A percentile compares a stretch with the other conserved stretches of the same genome.
Evolutionary conservation across 2,797 vertebrate species (phyloP).

Genomic region (Sebastes alutus): DNA sequence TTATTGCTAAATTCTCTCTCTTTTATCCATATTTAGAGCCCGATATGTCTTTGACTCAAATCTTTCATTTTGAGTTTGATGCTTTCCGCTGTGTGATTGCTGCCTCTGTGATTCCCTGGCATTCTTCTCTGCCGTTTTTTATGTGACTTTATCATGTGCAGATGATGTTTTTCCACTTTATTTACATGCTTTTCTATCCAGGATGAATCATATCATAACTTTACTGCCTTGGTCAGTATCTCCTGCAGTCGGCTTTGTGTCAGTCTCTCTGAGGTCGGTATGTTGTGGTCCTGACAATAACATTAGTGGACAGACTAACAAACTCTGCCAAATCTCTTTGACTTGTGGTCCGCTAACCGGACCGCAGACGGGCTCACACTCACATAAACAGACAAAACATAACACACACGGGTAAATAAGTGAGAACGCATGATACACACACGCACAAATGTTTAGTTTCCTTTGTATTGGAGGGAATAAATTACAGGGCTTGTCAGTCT

Average conservation of each 20-base stretch:
- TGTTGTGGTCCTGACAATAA: conserved; percentile 68
- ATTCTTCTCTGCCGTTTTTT: not conserved
- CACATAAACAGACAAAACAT: conserved; percentile 58
- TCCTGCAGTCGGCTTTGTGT: conserved; percentile 36
- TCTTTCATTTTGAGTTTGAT: conserved; percentile 7
- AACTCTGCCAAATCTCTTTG: conserved; percentile 57
- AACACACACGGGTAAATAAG: conserved; percentile 33
- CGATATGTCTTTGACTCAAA: conserved; percentile 16
- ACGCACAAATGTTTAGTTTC: conserved; percentile 12
- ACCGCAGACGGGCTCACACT: conserved; percentile 64
- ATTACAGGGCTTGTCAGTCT: not conserved
- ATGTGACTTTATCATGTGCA: not conserved
- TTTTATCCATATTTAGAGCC: conserved; percentile 30
- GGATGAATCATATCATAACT: conserved; percentile 25
- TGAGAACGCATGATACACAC: conserved; percentile 4
- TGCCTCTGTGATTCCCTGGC: not conserved
- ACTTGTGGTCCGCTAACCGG: conserved; percentile 50
- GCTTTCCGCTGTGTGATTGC: not conserved
- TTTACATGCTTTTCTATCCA: not conserved
- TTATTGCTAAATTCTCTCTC: conserved; percentile 19
- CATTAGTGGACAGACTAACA: conserved; percentile 59
- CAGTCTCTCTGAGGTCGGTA: conserved; percentile 58
- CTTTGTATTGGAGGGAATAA: not conserved
- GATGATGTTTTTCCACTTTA: conserved; percentile 15
- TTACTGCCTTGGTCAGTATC: not conserved